Conservation (phyloP, 2,113 vertebrate species). For the Raja brachyura region DNA sequence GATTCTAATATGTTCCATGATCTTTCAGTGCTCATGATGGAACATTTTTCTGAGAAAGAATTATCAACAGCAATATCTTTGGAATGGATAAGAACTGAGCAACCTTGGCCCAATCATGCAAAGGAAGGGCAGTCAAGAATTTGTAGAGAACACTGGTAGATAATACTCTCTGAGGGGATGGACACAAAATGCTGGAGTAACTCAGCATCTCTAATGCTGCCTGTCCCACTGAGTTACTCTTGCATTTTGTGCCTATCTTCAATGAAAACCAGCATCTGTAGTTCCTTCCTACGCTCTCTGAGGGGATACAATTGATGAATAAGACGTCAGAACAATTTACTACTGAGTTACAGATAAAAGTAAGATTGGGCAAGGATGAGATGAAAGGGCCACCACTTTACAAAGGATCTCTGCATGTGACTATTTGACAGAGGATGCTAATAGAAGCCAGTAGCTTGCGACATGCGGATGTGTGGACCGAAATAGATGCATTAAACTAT, state of each 20-base stretch:
- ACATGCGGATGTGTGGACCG: background rate
- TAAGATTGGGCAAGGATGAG: background rate
- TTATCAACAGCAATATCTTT: background rate
- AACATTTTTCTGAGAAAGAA: background rate
- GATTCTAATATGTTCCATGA: background rate
- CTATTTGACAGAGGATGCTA: background rate
- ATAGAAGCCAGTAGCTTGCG: background rate
- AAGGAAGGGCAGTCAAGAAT: background rate
- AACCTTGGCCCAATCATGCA: background rate
- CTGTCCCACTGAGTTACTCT: no score
- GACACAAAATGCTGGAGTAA: no score
- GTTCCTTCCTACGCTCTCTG: background rate
- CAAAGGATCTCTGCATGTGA: background rate
- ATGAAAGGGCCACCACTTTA: background rate
- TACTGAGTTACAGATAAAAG: background rate
- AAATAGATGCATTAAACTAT: background rate
- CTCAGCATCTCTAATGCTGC: no score
- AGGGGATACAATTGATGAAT: background rate
- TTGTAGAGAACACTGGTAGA: background rate
- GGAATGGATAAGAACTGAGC: background rate
- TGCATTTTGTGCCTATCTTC: no score
- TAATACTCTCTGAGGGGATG: no score
- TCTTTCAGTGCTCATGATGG: background rate
- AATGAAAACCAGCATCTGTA: no score
- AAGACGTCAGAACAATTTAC: background rate